These are phyloP conservation scores for Echinarachnius parma DNA, from an alignment of 53 echinoderm and acorn worm genomes.

Conservation along the genomic window DNA sequence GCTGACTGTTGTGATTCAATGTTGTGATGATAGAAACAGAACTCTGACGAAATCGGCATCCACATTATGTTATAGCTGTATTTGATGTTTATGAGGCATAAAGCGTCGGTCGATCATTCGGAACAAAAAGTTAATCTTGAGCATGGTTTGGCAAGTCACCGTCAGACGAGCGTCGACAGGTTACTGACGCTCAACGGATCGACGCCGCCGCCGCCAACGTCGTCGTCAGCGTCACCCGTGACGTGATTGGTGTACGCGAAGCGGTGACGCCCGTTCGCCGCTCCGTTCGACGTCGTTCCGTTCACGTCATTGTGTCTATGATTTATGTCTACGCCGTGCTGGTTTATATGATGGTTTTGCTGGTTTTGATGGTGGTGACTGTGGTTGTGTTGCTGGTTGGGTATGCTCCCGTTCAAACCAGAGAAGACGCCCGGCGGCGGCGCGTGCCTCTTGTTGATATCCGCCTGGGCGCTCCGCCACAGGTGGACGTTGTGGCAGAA, in stretches of 20 bases:
- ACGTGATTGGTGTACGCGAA: slow-evolving; percentile 37
- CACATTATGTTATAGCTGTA: too few relatives aligned
- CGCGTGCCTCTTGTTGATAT: slow-evolving; percentile 28
- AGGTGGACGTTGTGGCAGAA: slow-evolving; percentile 72
- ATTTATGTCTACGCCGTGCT: too few relatives aligned
- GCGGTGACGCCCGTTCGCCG: slow-evolving; percentile 1
- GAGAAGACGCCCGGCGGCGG: slow-evolving; percentile 33
- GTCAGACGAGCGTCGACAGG: slow-evolving; percentile 44
- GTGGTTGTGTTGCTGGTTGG: background rate
- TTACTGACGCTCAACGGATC: slow-evolving; percentile 43
- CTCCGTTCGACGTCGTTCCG: background rate
- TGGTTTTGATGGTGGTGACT: slow-evolving; percentile 3
- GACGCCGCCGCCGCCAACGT: background rate
- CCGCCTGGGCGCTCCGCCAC: slow-evolving; percentile 49
- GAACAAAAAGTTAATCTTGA: too few relatives aligned
- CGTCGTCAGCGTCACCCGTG: background rate
- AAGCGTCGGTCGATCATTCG: too few relatives aligned
- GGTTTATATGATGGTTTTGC: slow-evolving; percentile 21
- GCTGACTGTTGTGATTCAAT: too few relatives aligned
- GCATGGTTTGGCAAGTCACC: slow-evolving; percentile 28
- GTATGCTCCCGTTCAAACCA: slow-evolving; percentile 12
- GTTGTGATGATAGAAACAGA: too few relatives aligned
- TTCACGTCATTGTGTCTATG: too few relatives aligned
- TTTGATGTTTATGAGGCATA: too few relatives aligned
- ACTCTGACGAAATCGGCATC: too few relatives aligned